Conservation (phyloP, 1,140 invertebrate species). For the Vollenhovia emeryi region DNA sequence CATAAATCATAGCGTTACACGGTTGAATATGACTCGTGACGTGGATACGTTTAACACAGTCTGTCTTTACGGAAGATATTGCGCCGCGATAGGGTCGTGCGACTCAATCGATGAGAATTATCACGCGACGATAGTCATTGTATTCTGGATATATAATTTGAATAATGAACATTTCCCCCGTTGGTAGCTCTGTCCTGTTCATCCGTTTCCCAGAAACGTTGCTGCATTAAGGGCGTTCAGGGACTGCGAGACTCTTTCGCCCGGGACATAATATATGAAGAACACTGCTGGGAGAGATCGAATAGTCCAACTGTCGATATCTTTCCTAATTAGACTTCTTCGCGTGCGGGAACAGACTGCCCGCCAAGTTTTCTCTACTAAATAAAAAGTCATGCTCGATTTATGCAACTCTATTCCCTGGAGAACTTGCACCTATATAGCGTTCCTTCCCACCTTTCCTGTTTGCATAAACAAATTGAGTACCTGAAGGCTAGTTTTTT, state of each 20-base stretch:
- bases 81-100: neutral
- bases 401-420: constrained; percentile 3
- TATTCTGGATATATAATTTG: constrained; percentile 26
- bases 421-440: neutral
- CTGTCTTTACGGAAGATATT: constrained; percentile 9
- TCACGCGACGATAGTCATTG: constrained; percentile 34
- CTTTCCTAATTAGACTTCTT: constrained; percentile 75
- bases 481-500: neutral
- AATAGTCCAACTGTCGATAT: constrained; percentile 67
- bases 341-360: constrained; percentile 55
- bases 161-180: constrained; percentile 44
- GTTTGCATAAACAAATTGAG: constrained; percentile 14
- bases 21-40: constrained; percentile 5
- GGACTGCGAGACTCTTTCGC: neutral
- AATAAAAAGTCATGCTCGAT: constrained; percentile 51
- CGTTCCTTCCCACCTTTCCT: neutral
- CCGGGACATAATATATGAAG: constrained; percentile 57
- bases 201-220: constrained; percentile 21
- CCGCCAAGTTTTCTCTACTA: constrained; percentile 30
- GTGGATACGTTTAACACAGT: constrained; percentile 4
- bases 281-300: constrained; percentile 44
- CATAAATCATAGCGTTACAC: constrained; percentile 17
- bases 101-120: constrained; percentile 44
- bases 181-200: neutral
- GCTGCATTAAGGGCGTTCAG: constrained; percentile 9